Base-by-base conservation (phyloP, 2,113 vertebrate genomes). In the Scatophagus argus region DNA sequence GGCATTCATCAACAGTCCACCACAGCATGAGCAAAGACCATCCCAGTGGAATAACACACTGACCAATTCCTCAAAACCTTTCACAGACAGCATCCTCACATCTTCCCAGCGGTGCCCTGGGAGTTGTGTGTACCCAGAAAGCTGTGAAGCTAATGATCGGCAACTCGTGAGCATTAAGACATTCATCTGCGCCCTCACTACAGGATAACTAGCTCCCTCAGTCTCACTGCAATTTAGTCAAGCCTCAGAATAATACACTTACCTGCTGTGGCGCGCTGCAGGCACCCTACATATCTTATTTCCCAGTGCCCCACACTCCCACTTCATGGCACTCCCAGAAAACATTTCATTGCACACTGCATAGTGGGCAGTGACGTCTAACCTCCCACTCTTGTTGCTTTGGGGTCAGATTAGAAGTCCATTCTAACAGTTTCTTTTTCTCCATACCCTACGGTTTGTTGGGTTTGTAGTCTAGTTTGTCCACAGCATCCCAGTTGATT, bases 181-280 rank as follows among this genome's bases (percentile, higher is more conserved):
- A 90, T 89, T 91, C 63, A 89, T 91, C 88, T 84, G 81, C 19
- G 12, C 38, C 51, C 58, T 83, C 68, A 67, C 81, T 74, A 74
- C 52, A 69, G 70, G 84, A 77, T 88, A 91, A 92, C 85, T 82
- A 86, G 88, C 83, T 92, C 89, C 89, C 91, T 2, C 49, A 84
- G 91, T 92, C 91, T 92, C 93, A 72, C 51, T 1, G 73, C 91
- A 93, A 93, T 93, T 91, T 91, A 88, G 75, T 74, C 69, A 79
- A 73, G 75, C 68, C 79, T 84, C 41, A 7, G 34, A 86, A 88
- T 89, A 91, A 91, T 82, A 67, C 54, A 31, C 80, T 91, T 89
- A 90, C 83, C 88, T 79, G 68, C 81, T 77, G 64, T 5, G 32
- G 67, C 72, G 81, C 19, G 46, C 90, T 86, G 63, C 62, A 56